phyloP scores from a whole-genome alignment of 2,113 vertebrate genomes.

The Sorex fumeus region DNA sequence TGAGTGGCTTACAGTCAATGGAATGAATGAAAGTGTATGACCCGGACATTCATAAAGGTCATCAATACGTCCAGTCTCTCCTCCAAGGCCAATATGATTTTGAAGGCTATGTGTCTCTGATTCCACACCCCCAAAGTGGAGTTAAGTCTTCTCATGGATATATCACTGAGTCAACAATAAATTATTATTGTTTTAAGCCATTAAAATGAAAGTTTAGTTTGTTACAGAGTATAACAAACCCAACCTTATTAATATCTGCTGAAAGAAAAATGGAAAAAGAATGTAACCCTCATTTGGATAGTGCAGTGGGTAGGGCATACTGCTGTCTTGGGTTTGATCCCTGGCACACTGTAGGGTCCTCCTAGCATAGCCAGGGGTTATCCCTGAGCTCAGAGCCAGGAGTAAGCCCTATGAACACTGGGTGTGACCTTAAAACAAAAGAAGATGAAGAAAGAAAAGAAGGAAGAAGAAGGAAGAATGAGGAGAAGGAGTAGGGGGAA shows the following conservation, averaged over 20 bases:
- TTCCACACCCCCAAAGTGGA: neutral
- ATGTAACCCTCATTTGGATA: too few relatives aligned
- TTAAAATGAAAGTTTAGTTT: constrained; percentile 30
- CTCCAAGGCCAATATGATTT: neutral
- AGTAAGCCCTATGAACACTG: too few relatives aligned
- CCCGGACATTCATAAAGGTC: too few relatives aligned
- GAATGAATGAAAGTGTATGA: neutral
- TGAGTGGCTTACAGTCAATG: neutral
- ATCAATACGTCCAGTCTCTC: too few relatives aligned
- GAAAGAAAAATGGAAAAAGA: neutral
- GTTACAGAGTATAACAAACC: neutral
- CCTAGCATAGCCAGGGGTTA: too few relatives aligned
- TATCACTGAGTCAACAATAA: neutral
- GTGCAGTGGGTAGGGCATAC: too few relatives aligned
- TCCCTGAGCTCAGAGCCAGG: too few relatives aligned
- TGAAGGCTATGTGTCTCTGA: neutral
- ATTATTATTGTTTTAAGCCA: neutral
- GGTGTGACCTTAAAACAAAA: too few relatives aligned
- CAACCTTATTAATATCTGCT: neutral
- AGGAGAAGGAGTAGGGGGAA: neutral
- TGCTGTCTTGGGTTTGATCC: too few relatives aligned
- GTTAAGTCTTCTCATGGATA: neutral
- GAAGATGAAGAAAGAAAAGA: too few relatives aligned
- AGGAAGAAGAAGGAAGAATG: neutral
- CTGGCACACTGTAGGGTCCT: too few relatives aligned